Percentiles rank a stretch among this genome's conserved stretches.
Evolutionary conservation across 2,888 invertebrate genomes (phyloP).

Genomic region (Ctena decussata): DNA sequence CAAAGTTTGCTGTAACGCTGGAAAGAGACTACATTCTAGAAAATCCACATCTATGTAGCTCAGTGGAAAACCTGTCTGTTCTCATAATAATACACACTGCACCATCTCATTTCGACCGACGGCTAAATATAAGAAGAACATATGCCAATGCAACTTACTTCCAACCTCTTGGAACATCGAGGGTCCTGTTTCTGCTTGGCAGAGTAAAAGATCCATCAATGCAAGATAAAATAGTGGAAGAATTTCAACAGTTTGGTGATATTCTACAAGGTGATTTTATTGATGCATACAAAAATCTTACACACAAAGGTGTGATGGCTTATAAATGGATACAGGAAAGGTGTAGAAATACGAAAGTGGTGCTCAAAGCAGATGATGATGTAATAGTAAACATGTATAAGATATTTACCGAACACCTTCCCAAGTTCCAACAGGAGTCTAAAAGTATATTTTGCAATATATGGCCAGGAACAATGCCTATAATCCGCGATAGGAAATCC

Average conservation of each 20-base stretch:
- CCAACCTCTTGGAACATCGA: slow-evolving; percentile 31
- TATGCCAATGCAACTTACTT: slow-evolving; percentile 70
- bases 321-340: slow-evolving; percentile 72
- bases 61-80: slow-evolving; percentile 35
- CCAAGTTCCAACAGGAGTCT: slow-evolving; percentile 29
- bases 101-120: slow-evolving; percentile 57
- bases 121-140: slow-evolving; percentile 65
- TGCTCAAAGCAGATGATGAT: slow-evolving; percentile 76
- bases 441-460: slow-evolving; percentile 63
- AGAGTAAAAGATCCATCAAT: slow-evolving; percentile 35
- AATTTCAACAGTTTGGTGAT: slow-evolving; percentile 65
- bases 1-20: slow-evolving; percentile 49
- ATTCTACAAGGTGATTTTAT: slow-evolving; percentile 75
- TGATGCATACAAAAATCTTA: slow-evolving; percentile 73
- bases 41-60: slow-evolving; percentile 49
- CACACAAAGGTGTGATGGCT: slow-evolving; percentile 75
- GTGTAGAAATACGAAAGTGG: slow-evolving; percentile 68
- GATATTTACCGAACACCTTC: slow-evolving; percentile 41
- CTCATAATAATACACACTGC: slow-evolving; percentile 67
- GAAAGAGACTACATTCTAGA: slow-evolving; percentile 41
- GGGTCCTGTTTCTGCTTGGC: slow-evolving; percentile 73
- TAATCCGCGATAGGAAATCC: slow-evolving; percentile 50
- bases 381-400: slow-evolving; percentile 69
- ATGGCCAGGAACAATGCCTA: slow-evolving; percentile 51
- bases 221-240: slow-evolving; percentile 60